Evolutionary conservation across 2,888 invertebrate species (phyloP).

Genomic region (Noctua comes): DNA sequence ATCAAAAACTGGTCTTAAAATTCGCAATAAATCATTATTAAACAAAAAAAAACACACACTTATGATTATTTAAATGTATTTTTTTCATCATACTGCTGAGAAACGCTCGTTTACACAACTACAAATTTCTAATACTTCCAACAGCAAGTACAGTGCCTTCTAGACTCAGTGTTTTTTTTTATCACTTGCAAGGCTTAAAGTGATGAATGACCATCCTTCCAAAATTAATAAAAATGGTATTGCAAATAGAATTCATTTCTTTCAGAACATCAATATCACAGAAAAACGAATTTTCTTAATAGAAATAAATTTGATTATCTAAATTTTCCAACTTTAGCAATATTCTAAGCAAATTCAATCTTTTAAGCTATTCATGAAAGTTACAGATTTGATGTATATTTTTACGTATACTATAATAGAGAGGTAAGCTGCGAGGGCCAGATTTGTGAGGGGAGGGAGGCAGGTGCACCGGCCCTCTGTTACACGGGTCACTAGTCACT

Average conservation of each 20-base stretch:
- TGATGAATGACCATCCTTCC: not conserved
- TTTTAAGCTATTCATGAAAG: not conserved
- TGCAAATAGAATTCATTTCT: not conserved
- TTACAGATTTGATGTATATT: constrained; percentile 52
- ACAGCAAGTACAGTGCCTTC: not conserved
- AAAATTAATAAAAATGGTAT: not conserved
- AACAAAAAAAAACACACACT: not conserved
- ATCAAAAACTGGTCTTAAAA: constrained; percentile 29
- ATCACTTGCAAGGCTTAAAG: not conserved
- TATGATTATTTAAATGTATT: not conserved
- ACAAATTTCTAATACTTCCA: not conserved
- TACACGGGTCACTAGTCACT: constrained; percentile 79
- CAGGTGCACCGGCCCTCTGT: constrained; percentile 87
- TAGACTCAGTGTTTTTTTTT: not conserved
- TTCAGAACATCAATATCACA: not conserved
- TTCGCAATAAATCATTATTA: constrained; percentile 1
- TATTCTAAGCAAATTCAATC: constrained; percentile 5
- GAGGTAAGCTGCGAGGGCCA: constrained; percentile 84
- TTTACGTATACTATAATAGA: constrained; percentile 72
- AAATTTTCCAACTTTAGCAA: not conserved
- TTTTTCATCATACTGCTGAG: not conserved
- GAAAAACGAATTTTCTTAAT: not conserved
- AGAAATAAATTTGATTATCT: not conserved
- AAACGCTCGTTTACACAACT: not conserved
- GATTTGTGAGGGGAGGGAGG: constrained; percentile 86